A percentile compares a stretch with the other conserved stretches of the same genome.
Conservation (phyloP, 2,888 invertebrate genomes). For the Trissolcus japonicus region DNA sequence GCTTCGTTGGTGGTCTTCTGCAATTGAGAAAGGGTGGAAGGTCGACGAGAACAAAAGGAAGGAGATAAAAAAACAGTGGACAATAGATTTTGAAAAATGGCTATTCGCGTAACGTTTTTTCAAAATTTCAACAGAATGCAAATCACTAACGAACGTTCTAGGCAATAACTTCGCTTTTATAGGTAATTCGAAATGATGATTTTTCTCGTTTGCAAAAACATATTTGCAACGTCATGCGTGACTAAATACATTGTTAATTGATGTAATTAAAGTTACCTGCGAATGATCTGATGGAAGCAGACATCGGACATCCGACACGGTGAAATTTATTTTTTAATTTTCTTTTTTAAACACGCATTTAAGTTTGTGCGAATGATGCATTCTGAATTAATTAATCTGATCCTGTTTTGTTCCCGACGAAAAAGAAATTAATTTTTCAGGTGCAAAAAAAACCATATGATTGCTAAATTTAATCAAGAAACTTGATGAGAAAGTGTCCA, state of each 20-base stretch:
- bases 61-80: slow-evolving; percentile 38
- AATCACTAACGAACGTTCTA: slow-evolving; percentile 11
- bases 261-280: slow-evolving; percentile 41
- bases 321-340: no score
- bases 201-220: background rate
- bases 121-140: slow-evolving; percentile 1
- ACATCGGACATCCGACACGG: no score
- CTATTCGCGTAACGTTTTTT: slow-evolving; percentile 34
- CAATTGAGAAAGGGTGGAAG: slow-evolving; percentile 54
- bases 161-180: slow-evolving; percentile 6
- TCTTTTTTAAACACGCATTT: no score
- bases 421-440: background rate
- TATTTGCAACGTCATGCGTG: slow-evolving; percentile 28
- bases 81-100: slow-evolving; percentile 37
- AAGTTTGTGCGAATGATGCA: no score
- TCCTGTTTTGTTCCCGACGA: background rate
- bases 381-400: no score
- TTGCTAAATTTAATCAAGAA: background rate
- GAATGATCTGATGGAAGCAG: slow-evolving; percentile 14
- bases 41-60: slow-evolving; percentile 51
- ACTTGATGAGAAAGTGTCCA: no score
- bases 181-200: background rate
- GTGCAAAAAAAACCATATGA: background rate
- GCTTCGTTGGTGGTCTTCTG: slow-evolving; percentile 55
- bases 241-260: slow-evolving; percentile 44